Percentiles rank a stretch among this genome's conserved stretches.
These are phyloP conservation scores for Onychomys leucogaster DNA, from an alignment of 2,797 vertebrate genomes.

Conservation along the genomic window DNA sequence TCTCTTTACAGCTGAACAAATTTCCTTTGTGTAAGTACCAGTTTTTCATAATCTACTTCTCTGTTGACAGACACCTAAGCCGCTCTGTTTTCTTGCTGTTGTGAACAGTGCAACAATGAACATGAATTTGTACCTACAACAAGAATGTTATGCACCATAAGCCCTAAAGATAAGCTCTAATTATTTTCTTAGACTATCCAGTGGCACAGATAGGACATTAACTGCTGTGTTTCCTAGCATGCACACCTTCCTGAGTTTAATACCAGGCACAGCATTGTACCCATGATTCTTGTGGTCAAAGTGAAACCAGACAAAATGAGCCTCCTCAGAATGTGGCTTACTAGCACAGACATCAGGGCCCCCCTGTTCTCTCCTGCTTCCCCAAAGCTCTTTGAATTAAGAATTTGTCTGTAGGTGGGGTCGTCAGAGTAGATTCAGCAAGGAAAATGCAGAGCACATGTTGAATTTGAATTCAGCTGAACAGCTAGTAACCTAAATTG, in stretches of 20 bases:
- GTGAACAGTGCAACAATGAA: neutral
- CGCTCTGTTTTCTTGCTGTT: neutral
- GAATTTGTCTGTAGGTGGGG: neutral
- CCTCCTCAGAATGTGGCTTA: neutral
- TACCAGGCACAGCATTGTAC: neutral
- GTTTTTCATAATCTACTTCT: neutral
- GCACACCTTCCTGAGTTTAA: neutral
- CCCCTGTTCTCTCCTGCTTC: neutral
- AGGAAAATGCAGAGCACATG: neutral
- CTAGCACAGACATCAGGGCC: neutral
- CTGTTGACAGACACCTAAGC: neutral
- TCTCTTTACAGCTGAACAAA: neutral
- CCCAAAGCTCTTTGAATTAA: neutral
- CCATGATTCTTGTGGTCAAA: neutral
- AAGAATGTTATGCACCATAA: neutral
- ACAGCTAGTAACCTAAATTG: neutral
- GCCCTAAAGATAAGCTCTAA: neutral
- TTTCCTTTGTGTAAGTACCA: neutral
- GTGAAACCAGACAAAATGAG: neutral
- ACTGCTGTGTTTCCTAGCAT: neutral
- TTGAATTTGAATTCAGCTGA: neutral
- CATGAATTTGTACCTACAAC: neutral
- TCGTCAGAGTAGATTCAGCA: neutral
- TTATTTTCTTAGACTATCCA: conserved; percentile 47
- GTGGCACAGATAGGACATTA: neutral